Percentiles rank a stretch among this genome's conserved stretches.
Conservation (phyloP, 2,797 vertebrate genomes). For the Emys orbicularis region DNA sequence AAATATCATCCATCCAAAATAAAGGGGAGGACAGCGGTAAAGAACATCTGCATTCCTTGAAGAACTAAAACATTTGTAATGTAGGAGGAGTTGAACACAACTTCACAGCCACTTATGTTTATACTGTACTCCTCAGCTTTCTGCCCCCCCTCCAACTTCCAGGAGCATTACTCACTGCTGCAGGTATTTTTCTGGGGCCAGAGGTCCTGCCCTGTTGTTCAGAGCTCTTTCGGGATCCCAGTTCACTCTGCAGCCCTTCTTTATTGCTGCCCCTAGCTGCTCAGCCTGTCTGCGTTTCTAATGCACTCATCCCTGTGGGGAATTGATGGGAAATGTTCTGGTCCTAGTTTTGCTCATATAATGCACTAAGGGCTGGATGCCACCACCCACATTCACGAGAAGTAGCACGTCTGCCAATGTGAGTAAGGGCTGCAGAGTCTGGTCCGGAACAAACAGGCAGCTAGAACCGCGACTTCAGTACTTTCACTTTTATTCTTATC, state of each 20-base stretch:
- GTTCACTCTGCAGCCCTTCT: not conserved
- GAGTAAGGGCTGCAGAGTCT: not conserved
- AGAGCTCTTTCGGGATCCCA: not conserved
- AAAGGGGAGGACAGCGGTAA: not conserved
- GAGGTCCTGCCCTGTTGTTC: not conserved
- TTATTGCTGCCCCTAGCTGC: not conserved
- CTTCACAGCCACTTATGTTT: slow-evolving; percentile 36
- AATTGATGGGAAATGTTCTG: not conserved
- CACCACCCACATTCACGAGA: not conserved
- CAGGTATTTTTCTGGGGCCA: slow-evolving; percentile 2
- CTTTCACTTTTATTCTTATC: not conserved
- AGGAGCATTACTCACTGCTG: not conserved
- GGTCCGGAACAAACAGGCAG: not conserved
- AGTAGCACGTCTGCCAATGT: accelerated
- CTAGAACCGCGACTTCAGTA: accelerated
- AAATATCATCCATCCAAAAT: not conserved
- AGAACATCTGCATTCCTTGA: not conserved
- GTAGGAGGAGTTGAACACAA: not conserved
- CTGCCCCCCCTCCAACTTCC: not conserved
- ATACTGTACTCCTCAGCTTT: not conserved
- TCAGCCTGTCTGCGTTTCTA: accelerated
- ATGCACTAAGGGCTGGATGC: accelerated
- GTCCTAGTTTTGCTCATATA: not conserved
- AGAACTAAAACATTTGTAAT: not conserved
- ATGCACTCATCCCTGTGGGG: accelerated